Percentiles rank a stretch among this genome's conserved stretches.
These are phyloP conservation scores for Apogon hyalosoma DNA, from an alignment of 2,797 vertebrate genomes.

Conservation along the genomic window DNA sequence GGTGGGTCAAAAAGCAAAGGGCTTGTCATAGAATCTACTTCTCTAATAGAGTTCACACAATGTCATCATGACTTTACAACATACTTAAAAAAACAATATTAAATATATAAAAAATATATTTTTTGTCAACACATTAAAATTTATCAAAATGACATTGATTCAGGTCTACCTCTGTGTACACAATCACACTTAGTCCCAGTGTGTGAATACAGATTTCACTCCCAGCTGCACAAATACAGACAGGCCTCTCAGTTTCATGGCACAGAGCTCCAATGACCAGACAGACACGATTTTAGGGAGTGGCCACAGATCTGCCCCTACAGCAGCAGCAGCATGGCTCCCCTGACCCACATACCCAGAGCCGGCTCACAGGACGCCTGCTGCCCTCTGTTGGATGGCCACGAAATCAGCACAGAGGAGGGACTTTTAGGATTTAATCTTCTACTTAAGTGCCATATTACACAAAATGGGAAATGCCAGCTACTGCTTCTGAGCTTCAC, in stretches of 20 bases:
- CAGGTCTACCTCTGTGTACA: slow-evolving; percentile 17
- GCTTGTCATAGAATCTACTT: no score
- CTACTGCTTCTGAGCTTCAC: slow-evolving; percentile 1
- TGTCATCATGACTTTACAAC: no score
- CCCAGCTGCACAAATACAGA: slow-evolving; percentile 79
- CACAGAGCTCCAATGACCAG: slow-evolving; percentile 67
- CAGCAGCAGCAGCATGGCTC: slow-evolving; percentile 60
- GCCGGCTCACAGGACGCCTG: slow-evolving; percentile 21
- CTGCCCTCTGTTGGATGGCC: slow-evolving; percentile 68
- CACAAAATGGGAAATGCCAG: slow-evolving; percentile 30
- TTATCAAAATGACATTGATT: slow-evolving; percentile 32
- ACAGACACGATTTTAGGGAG: slow-evolving; percentile 67
- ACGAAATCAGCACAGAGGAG: slow-evolving; percentile 1
- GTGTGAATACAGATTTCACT: slow-evolving; percentile 72
- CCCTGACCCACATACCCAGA: slow-evolving; percentile 73
- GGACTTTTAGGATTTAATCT: slow-evolving; percentile 32
- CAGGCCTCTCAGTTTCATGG: slow-evolving; percentile 59
- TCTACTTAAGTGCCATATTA: slow-evolving; percentile 19
- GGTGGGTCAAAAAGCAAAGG: no score
- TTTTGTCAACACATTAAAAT: slow-evolving; percentile 4
- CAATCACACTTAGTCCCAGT: slow-evolving; percentile 2
- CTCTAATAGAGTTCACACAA: no score
- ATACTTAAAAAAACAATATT: no score
- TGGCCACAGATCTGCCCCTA: slow-evolving; percentile 58
- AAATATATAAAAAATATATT: background rate